Base-by-base conservation (phyloP, 64 coral and sea anemone genomes). In the Stichodactyla mertensii region DNA sequence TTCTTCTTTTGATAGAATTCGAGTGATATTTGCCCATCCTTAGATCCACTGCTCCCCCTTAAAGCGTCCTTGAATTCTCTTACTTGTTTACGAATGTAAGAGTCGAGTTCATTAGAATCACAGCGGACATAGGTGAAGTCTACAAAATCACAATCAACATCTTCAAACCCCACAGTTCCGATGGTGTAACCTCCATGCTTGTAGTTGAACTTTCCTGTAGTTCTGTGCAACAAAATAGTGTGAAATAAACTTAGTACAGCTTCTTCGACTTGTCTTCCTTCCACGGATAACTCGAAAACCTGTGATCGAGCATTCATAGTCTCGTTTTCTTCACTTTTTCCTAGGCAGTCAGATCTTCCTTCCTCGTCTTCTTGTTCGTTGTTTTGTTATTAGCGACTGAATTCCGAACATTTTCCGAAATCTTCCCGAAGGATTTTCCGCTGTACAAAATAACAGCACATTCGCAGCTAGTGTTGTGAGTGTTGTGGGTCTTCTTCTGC, bases 1-100 rank as follows among this genome's bases (percentile, higher is more conserved):
- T 98, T 98, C 71, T 88, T 91, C 87, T 94, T 98, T 58, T 98
- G 95, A 85, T 98, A 98, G 88, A 98, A 98, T 89, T 98, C 95
- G 15, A 98, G 85, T 27, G 91, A 95, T 59, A 99, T 94, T 53
- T 89, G 86, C n/a, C 97, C 97, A 86, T 80, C 92, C 59, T 89
- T 92, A 61, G 93, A 62, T 4, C 90, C 90, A 22, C 86, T 87
- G 54, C 83, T 89, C 55, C 87, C 83, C 22, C 91, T 87, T 61
- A 99, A 92, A 80, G 91, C 88, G 54, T 99, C 97, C 61, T 84
- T 99, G 89, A 99, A 99, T 31, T 92, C 93, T 52, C 85, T 64
- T 61, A 99, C 93, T 88, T 95, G 97, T 90, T 88, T 92, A 69
- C 84, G 91, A 54, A 99, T 66, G 22, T 83, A 84, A 79, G 55